Evolutionary conservation across 1,140 invertebrate species (phyloP).

Genomic region (Conus betulinus): DNA sequence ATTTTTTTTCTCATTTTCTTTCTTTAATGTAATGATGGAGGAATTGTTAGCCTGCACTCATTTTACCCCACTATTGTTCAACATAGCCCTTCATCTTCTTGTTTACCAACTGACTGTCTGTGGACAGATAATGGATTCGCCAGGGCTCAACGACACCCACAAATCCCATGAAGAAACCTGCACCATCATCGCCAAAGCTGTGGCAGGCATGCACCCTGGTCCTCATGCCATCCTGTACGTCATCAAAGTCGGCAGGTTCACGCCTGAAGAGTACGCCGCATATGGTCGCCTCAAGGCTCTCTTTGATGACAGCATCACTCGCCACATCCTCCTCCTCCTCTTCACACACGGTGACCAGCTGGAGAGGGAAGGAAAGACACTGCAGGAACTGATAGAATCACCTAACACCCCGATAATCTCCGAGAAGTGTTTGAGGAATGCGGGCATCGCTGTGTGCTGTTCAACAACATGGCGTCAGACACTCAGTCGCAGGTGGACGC

Average conservation of each 20-base stretch:
- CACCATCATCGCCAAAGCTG: neutral
- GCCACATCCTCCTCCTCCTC: neutral
- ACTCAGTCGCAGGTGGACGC: neutral
- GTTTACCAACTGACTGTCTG: neutral
- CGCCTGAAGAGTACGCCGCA: neutral
- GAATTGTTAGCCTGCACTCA: too few relatives aligned
- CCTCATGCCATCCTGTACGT: conserved; percentile 18
- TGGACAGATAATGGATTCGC: neutral
- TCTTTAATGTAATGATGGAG: too few relatives aligned
- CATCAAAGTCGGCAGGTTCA: neutral
- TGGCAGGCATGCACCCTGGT: conserved; percentile 5
- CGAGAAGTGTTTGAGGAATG: neutral
- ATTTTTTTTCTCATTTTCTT: too few relatives aligned
- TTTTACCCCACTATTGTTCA: too few relatives aligned
- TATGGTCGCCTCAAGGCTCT: neutral
- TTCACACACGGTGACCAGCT: conserved; percentile 5
- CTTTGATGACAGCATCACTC: conserved; percentile 3
- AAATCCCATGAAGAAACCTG: neutral
- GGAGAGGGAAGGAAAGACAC: neutral
- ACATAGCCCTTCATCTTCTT: too few relatives aligned
- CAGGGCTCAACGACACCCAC: neutral
- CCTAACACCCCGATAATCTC: neutral
- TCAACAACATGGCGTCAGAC: conserved; percentile 30
- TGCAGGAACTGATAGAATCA: neutral
- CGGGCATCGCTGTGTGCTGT: neutral